Percentiles rank a stretch among this genome's conserved stretches.
These are phyloP conservation scores for Drosophila tropicalis DNA, from an alignment of 1,140 invertebrate species.

Conservation along the genomic window DNA sequence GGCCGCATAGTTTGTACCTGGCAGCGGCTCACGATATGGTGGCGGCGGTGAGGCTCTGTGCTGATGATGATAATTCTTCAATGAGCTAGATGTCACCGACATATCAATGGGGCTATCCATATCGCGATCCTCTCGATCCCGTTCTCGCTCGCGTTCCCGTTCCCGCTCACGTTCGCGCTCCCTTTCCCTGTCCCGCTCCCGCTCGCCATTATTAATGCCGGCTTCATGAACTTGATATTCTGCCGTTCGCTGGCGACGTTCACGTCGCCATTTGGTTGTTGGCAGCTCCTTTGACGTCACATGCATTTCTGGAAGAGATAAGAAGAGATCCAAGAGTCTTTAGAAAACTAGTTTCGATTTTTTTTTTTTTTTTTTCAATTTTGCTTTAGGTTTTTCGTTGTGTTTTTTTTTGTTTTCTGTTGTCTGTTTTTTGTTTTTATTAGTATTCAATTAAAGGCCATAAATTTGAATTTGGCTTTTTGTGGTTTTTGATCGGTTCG, in stretches of 20 bases:
- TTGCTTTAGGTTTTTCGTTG: background rate
- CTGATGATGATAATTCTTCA: slow-evolving; percentile 59
- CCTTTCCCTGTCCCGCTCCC: slow-evolving; percentile 40
- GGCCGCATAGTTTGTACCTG: slow-evolving; percentile 66
- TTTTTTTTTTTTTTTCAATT: too few species aligned
- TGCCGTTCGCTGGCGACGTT: slow-evolving; percentile 84
- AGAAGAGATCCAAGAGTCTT: slow-evolving; percentile 8
- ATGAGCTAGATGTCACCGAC: slow-evolving; percentile 78
- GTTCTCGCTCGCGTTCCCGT: slow-evolving; percentile 44
- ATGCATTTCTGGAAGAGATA: slow-evolving; percentile 70
- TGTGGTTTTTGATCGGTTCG: slow-evolving; percentile 25
- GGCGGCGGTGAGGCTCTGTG: slow-evolving; percentile 75
- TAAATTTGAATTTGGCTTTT: slow-evolving; percentile 51
- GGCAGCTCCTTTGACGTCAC: slow-evolving; percentile 85
- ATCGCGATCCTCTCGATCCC: slow-evolving; percentile 44
- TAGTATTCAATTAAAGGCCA: slow-evolving; percentile 60
- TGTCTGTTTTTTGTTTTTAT: slow-evolving; percentile 27
- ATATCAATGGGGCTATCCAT: slow-evolving; percentile 83
- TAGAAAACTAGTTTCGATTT: slow-evolving; percentile 25
- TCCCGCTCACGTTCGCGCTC: background rate
- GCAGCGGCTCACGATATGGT: slow-evolving; percentile 79
- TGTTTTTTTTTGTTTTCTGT: slow-evolving; percentile 13
- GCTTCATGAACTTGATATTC: slow-evolving; percentile 77
- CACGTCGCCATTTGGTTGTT: slow-evolving; percentile 87
- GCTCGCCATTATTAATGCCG: slow-evolving; percentile 29